These are phyloP conservation scores for Acleris cristana DNA, from an alignment of 2,888 invertebrate species.

Conservation along the genomic window DNA sequence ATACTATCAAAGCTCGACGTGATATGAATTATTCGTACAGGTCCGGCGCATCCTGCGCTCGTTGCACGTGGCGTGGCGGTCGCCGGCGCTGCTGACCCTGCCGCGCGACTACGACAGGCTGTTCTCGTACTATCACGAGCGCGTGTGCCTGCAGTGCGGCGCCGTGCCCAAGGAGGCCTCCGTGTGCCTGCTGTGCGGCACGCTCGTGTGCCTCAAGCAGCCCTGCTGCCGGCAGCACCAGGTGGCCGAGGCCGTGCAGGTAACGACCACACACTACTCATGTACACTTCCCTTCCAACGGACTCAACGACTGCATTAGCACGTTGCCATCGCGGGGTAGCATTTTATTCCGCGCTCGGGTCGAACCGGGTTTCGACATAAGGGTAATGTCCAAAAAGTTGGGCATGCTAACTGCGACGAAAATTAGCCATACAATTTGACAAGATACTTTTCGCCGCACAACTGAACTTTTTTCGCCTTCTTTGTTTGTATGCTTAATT, in stretches of 20 bases:
- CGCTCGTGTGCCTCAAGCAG: slow-evolving; percentile 95
- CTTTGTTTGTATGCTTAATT: too few species aligned
- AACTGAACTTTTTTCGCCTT: too few species aligned
- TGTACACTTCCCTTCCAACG: too few species aligned
- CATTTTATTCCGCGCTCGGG: too few species aligned
- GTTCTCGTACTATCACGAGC: slow-evolving; percentile 94
- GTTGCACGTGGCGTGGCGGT: slow-evolving; percentile 91
- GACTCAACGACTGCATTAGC: too few species aligned
- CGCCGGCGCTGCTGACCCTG: slow-evolving; percentile 92
- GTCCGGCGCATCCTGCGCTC: slow-evolving; percentile 87
- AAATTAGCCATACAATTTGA: too few species aligned
- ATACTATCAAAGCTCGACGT: too few species aligned
- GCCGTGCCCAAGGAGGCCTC: slow-evolving; percentile 93
- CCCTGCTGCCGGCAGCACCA: slow-evolving; percentile 93
- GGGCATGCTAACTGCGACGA: too few species aligned
- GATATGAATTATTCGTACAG: slow-evolving; percentile 41
- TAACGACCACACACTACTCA: slow-evolving; percentile 29
- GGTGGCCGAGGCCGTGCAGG: slow-evolving; percentile 92
- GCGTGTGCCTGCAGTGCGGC: slow-evolving; percentile 94
- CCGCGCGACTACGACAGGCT: slow-evolving; percentile 95
- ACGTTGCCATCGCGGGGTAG: too few species aligned
- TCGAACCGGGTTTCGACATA: too few species aligned
- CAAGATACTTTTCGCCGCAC: too few species aligned
- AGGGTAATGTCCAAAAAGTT: too few species aligned
- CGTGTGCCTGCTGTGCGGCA: slow-evolving; percentile 96